phyloP scores from a whole-genome alignment of 1,140 invertebrate genomes.

The Hyles euphorbiae region DNA sequence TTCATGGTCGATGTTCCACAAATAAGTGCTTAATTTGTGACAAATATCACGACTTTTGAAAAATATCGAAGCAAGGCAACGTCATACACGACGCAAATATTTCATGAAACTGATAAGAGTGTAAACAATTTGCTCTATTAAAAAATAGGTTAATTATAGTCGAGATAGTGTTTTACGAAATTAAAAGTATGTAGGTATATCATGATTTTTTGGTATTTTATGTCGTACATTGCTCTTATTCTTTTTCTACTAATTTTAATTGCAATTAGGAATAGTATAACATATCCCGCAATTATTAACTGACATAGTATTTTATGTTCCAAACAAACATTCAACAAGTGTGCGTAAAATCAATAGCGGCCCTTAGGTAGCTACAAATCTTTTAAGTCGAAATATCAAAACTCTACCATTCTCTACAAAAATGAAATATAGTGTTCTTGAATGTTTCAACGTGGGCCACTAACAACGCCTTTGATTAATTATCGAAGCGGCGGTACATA shows the following conservation, averaged over 20 bases:
- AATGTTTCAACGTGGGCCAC: no score
- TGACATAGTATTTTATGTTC: not conserved
- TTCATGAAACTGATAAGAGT: constrained; percentile 2
- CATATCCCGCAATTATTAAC: no score
- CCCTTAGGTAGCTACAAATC: constrained; percentile 3
- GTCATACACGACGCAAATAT: constrained; percentile 2
- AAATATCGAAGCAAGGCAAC: not conserved
- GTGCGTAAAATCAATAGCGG: constrained; percentile 35
- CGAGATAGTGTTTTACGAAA: constrained; percentile 2
- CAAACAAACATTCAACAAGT: constrained; percentile 42
- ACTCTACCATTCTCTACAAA: no score
- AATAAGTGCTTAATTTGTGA: constrained; percentile 1
- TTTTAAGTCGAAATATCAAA: not conserved
- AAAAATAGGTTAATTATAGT: constrained; percentile 8
- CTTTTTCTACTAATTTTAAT: no score
- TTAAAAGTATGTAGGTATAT: not conserved
- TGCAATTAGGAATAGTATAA: no score
- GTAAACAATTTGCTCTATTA: not conserved
- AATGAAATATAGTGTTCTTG: no score
- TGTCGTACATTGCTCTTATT: no score
- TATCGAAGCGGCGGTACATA: no score
- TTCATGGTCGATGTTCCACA: constrained; percentile 3
- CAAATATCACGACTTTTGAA: constrained; percentile 4
- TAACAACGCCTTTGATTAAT: no score
- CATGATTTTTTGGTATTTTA: no score